These are phyloP conservation scores for Tragelaphus scriptus DNA, from an alignment of 2,113 vertebrate species.

Conservation along the genomic window DNA sequence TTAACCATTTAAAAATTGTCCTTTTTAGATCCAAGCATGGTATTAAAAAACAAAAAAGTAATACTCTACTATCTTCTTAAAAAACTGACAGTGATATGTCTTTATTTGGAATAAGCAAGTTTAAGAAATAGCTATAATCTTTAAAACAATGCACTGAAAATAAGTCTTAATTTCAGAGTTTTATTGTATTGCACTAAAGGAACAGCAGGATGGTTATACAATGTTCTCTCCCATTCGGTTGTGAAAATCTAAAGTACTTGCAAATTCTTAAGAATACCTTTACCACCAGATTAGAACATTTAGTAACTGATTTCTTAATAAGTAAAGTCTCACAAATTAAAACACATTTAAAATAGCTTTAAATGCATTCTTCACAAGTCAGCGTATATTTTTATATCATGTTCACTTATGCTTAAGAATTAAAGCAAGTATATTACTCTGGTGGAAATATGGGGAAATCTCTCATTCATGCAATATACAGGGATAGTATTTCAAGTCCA, in stretches of 20 bases:
- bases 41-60: constrained; percentile 1
- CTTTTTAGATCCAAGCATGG: not conserved
- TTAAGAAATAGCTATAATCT: constrained; percentile 50
- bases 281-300: constrained; percentile 56
- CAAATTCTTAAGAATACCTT: constrained; percentile 70
- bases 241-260: constrained; percentile 68
- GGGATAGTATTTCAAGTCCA: constrained; percentile 59
- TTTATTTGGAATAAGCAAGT: constrained; percentile 52
- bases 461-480: constrained; percentile 72
- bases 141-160: constrained; percentile 71
- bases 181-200: constrained; percentile 82
- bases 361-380: constrained; percentile 69
- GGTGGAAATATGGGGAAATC: constrained; percentile 61
- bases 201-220: constrained; percentile 79
- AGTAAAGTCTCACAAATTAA: constrained; percentile 69
- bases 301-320: constrained; percentile 59
- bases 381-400: constrained; percentile 52
- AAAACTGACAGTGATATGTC: constrained; percentile 24
- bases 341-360: constrained; percentile 68
- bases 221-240: constrained; percentile 66
- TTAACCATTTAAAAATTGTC: not conserved
- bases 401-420: constrained; percentile 61
- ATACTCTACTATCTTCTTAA: not conserved
- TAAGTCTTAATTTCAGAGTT: constrained; percentile 70
- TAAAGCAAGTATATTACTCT: constrained; percentile 71